phyloP scores from a whole-genome alignment of 2,888 invertebrate species.

The Oxystoma pomonae region DNA sequence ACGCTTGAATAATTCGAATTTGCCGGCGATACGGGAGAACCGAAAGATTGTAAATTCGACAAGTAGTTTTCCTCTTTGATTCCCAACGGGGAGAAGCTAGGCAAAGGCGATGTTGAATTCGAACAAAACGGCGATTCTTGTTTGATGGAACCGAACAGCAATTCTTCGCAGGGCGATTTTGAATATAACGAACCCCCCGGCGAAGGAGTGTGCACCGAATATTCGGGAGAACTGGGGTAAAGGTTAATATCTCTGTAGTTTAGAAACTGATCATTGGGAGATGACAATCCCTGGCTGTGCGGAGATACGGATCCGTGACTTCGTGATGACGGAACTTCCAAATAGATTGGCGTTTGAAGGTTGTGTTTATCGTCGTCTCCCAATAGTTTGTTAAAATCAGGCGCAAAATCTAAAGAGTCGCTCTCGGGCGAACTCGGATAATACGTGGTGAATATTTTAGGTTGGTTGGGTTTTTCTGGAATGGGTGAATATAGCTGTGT shows the following conservation, averaged over 20 bases:
- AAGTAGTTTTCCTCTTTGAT: conserved; percentile 44
- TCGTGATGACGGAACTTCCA: conserved; percentile 43
- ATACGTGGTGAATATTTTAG: conserved; percentile 43
- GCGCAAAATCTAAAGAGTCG: conserved; percentile 39
- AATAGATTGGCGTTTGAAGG: conserved; percentile 49
- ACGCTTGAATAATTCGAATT: conserved; percentile 33
- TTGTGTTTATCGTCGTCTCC: conserved; percentile 32
- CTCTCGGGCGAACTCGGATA: conserved; percentile 38
- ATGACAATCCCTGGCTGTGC: conserved; percentile 44
- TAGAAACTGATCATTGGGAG: conserved; percentile 50
- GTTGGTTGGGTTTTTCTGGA: conserved; percentile 36
- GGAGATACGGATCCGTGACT: conserved; percentile 45
- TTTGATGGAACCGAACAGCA: conserved; percentile 40
- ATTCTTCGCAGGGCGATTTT: conserved; percentile 53
- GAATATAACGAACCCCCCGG: conserved; percentile 51
- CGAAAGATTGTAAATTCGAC: conserved; percentile 44
- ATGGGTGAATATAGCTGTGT: conserved; percentile 39
- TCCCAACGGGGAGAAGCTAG: conserved; percentile 49
- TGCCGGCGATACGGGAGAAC: conserved; percentile 48
- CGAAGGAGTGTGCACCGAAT: conserved; percentile 51
- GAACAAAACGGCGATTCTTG: conserved; percentile 51
- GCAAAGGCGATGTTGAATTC: conserved; percentile 50
- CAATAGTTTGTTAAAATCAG: conserved; percentile 45
- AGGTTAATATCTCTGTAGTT: conserved; percentile 49
- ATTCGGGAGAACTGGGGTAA: conserved; percentile 50